phyloP scores from a whole-genome alignment of 2,113 vertebrate genomes.

The Sus scrofa region DNA sequence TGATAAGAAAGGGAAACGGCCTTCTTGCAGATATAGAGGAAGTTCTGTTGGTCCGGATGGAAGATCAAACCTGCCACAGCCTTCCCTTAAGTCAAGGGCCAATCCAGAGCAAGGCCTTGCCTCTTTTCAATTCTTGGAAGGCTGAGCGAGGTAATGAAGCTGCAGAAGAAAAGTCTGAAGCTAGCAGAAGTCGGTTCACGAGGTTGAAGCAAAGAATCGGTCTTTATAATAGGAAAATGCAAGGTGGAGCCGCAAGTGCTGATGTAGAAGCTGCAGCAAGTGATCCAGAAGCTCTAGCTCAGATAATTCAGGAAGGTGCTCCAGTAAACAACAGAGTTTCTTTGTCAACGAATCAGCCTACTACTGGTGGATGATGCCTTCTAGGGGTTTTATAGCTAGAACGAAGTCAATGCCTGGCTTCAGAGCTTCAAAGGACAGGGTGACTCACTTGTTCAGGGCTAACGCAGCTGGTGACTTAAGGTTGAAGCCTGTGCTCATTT shows the following conservation, averaged over 20 bases:
- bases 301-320: not conserved
- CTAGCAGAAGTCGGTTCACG: not conserved
- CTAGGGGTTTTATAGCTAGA: not conserved
- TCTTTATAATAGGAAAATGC: not conserved
- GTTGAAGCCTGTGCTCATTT: not conserved
- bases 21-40: not conserved
- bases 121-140: not conserved
- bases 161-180: not conserved
- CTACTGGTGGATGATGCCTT: not conserved
- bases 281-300: no score
- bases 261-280: not conserved
- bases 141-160: not conserved
- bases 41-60: not conserved
- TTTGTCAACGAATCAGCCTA: not conserved
- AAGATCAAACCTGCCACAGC: not conserved
- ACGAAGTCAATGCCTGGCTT: not conserved
- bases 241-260: not conserved
- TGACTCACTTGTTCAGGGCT: no score
- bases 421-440: no score
- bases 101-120: not conserved
- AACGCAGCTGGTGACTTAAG: not conserved
- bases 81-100: not conserved
- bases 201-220: not conserved
- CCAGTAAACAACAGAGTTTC: not conserved
- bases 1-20: not conserved